phyloP scores from a whole-genome alignment of 1,140 invertebrate genomes.

The Melipona quadrifasciata region DNA sequence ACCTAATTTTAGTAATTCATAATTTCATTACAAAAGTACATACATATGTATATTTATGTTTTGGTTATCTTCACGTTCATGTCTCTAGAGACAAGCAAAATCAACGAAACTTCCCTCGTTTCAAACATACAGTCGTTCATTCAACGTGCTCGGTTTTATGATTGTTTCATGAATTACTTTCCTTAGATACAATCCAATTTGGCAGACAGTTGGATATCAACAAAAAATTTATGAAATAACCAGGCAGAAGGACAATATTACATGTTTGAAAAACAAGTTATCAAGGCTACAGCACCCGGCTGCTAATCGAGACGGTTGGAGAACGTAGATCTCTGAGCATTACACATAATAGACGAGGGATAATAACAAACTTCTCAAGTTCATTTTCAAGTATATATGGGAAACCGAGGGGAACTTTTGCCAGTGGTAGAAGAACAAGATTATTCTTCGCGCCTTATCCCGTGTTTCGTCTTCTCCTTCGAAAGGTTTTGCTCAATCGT shows the following conservation, averaged over 20 bases:
- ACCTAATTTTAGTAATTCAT: too few species aligned
- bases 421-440: conserved; percentile 28
- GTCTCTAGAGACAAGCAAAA: too few species aligned
- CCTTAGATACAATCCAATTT: background rate
- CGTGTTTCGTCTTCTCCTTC: background rate
- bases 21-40: too few species aligned
- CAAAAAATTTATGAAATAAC: background rate
- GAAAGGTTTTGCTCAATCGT: conserved; percentile 25
- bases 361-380: conserved; percentile 47
- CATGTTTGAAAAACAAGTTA: background rate
- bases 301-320: conserved; percentile 3
- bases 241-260: background rate
- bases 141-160: too few species aligned
- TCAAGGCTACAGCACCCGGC: background rate
- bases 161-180: too few species aligned
- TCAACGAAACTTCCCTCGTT: too few species aligned
- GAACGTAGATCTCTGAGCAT: conserved; percentile 3
- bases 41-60: too few species aligned
- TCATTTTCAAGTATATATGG: conserved; percentile 43
- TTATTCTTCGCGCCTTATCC: conserved; percentile 10
- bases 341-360: conserved; percentile 31
- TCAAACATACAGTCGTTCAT: too few species aligned
- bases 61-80: too few species aligned
- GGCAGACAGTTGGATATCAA: background rate
- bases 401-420: conserved; percentile 26